These are phyloP conservation scores for Pocillopora damicornis DNA, from an alignment of 64 coral and sea anemone genomes.

Conservation along the genomic window DNA sequence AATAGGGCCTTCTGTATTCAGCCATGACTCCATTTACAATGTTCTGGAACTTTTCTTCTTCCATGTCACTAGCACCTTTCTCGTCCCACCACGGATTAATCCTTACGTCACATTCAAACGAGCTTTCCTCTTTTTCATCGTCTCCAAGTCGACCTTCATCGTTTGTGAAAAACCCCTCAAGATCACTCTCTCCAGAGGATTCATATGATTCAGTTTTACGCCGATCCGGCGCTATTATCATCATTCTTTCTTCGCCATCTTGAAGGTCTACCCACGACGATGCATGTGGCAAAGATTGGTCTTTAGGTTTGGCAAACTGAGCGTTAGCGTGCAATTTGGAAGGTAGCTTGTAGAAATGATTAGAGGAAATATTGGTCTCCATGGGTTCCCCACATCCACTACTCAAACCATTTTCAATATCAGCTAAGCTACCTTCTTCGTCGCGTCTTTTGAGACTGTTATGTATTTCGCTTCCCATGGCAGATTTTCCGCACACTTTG, in stretches of 20 bases:
- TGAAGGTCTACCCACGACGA: conserved; percentile 3
- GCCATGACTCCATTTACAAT: conserved; percentile 80
- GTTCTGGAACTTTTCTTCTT: conserved; percentile 82
- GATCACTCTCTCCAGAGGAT: conserved; percentile 62
- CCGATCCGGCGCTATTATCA: conserved; percentile 4
- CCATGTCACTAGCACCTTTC: conserved; percentile 34
- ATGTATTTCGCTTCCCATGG: conserved; percentile 26
- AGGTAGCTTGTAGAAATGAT: conserved; percentile 24
- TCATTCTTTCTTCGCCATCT: conserved; percentile 31
- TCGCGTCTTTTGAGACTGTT: conserved; percentile 31
- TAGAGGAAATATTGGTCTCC: conserved; percentile 1
- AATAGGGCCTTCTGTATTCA: conserved; percentile 39
- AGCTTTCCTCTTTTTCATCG: conserved; percentile 96
- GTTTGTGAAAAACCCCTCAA: conserved; percentile 87
- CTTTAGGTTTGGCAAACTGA: neutral
- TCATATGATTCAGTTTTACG: conserved; percentile 21
- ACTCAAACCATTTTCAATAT: conserved; percentile 50
- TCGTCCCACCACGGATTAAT: conserved; percentile 86
- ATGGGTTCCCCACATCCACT: conserved; percentile 15
- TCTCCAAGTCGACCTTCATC: conserved; percentile 90
- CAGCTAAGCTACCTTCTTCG: conserved; percentile 45
- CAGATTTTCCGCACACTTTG: conserved; percentile 41
- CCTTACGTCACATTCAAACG: conserved; percentile 81
- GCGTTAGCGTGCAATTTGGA: neutral
- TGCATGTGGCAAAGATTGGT: neutral